Evolutionary conservation across 2,888 invertebrate species (phyloP), one percentile per base, ranked within the genome.

Genomic region (Tachystola acroxantha): DNA sequence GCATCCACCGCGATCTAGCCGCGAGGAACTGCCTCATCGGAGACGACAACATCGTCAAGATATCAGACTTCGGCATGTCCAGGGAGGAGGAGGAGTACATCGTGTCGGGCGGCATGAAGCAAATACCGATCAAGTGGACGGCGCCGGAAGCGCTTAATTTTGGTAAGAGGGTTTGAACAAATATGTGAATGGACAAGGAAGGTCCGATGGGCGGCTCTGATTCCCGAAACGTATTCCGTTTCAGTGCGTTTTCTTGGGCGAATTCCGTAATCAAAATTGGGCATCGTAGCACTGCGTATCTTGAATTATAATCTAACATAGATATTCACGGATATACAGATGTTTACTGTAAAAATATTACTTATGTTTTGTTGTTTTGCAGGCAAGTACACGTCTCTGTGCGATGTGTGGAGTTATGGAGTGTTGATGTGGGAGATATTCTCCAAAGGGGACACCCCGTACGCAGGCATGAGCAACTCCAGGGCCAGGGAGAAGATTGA

Each of bases 71-170:
- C 85, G 98, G 98, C 48, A 98, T 98, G 98, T 98, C 97, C 0
- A 85, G 98, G 16, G 97, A 98, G 73, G 98, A 98, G 68, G 96
- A 97, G 71, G 97, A 97, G 71, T 98, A 98, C 60, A 96, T 96
- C 43, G 98, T 98, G 27, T 97, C 97, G 2, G 97, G 97, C 54
- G 98, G 98, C 22, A 96, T 98, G 95, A 98, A 98, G 79, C 97
- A 98, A 88, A 98, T 98, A 56, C 98, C 98, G 0, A 97, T 98
- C 43, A 98, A 98, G 78, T 98, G 98, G 98, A 98, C 98, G 0
- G 97, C 98, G 1, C 98, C 98, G 0, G 98, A 98, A 82, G 97
- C 98, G 2, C 88, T 98, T 7, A 97, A 97, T 79, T 97, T 95
- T 71, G 97, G 97, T 92, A 71, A 79, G 74, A 27, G 10, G 3